A percentile compares a stretch with the other conserved stretches of the same genome.
Conservation (phyloP, 2,797 vertebrate genomes). For the Peromyscus nudipes region DNA sequence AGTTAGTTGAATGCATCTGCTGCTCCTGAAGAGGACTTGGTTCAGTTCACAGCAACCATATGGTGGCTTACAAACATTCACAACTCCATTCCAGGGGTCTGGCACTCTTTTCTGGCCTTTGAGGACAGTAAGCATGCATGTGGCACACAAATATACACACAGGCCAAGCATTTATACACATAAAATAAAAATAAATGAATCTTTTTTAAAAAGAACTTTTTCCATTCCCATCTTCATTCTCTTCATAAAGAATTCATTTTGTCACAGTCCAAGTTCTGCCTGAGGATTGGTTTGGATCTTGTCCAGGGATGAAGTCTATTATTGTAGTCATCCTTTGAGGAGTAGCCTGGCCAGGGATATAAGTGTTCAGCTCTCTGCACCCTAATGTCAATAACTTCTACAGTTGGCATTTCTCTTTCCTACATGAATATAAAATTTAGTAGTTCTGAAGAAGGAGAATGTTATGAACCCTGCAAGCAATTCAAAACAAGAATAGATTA, state of each 20-base stretch:
- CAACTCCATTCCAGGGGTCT: no score
- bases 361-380: neutral
- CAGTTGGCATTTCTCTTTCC: neutral
- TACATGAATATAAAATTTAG: neutral
- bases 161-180: neutral
- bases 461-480: neutral
- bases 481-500: neutral
- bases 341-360: neutral
- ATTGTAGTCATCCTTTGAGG: neutral
- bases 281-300: neutral
- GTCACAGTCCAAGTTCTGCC: neutral
- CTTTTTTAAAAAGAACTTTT: neutral
- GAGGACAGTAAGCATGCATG: no score
- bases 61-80: no score
- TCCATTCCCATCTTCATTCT: neutral
- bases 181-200: neutral
- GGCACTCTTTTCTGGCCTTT: no score
- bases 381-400: neutral
- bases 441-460: neutral
- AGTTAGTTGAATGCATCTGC: no score
- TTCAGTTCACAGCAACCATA: no score
- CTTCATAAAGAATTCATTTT: neutral
- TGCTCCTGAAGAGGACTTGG: no score
- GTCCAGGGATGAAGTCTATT: neutral
- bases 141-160: no score